Evolutionary conservation across 2,888 invertebrate genomes (phyloP), one percentile per base, ranked within the genome.

Genomic region (Dynastes hyllus): DNA sequence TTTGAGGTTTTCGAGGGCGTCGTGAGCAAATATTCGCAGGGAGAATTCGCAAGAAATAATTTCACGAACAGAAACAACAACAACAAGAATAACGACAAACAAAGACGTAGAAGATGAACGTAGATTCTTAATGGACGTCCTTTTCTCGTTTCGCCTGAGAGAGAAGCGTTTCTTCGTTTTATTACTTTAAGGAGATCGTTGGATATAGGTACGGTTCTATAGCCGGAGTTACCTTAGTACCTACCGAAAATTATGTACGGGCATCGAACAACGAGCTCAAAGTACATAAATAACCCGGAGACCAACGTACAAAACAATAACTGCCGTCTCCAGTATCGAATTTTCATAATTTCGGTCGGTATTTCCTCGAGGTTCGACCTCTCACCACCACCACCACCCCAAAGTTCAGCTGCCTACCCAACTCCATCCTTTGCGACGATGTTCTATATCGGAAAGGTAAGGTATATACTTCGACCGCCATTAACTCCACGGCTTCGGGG

Each of bases 311-410:
- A 82, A 85, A 86, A 86, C 79, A 69, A 79, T 79, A 79, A 79
- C 78, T 77, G 86, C 85, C 86, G 85, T 83, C 84, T 81, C 81
- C 85, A 84, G 84, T 86, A 86, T 86, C 85, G 86, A 86, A 86
- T 86, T 86, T 86, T 86, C 86, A 86, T 86, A 86, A 86, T 85
- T 86, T 83, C 83, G 81, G 51, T 11, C 80, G 77, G 78, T n/a
- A 53, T 70, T n/a, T 82, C 80, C 76, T 80, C 77, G 27, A 11
- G 63, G 29, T 32, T 32, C 32, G 63, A 27, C 58, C 58, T 13
- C 29, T 32, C 27, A 63, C 63, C 45, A 45, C 32, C 13, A 13
- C n/a, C 22, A n/a, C 13, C 29, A 29, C 29, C 22, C 61, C 61
- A 2, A 61, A 61, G 29, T 13, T 13, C 11, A 2, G 63, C 2